Percentiles rank a stretch among this genome's conserved stretches.
phyloP scores from a whole-genome alignment of 1,140 invertebrate species.

The Mizuhopecten yessoensis region DNA sequence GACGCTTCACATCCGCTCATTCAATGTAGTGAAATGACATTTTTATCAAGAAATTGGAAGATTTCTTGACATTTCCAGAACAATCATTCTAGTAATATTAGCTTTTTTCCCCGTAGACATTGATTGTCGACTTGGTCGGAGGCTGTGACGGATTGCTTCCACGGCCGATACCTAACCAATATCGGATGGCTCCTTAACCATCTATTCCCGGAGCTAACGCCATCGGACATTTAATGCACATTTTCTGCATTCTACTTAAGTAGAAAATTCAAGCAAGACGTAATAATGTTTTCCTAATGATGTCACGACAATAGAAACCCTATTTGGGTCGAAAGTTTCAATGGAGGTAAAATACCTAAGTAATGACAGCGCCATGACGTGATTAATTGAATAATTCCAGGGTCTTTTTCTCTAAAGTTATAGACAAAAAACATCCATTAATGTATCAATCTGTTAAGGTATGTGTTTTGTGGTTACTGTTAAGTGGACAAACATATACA shows the following conservation, averaged over 20 bases:
- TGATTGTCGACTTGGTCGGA: neutral
- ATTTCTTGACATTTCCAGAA: conserved; percentile 38
- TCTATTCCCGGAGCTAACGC: neutral
- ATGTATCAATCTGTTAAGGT: neutral
- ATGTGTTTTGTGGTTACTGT: neutral
- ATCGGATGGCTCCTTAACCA: neutral
- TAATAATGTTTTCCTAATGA: neutral
- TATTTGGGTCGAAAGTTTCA: neutral
- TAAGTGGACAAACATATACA: conserved; percentile 2
- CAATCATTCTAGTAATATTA: neutral
- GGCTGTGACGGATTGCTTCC: neutral
- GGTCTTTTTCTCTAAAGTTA: neutral
- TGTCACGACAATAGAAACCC: neutral
- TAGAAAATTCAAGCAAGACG: neutral
- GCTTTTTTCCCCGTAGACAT: neutral
- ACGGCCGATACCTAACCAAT: neutral
- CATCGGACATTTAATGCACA: neutral
- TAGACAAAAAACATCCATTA: neutral
- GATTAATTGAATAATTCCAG: neutral
- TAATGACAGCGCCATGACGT: neutral
- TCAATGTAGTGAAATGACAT: conserved; percentile 9
- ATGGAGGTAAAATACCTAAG: neutral
- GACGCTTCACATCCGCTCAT: neutral
- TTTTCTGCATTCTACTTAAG: conserved; percentile 26
- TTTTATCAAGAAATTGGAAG: conserved; percentile 15